Conservation (phyloP, 2,797 vertebrate species). For the Parauchenoglanis ngamensis region DNA sequence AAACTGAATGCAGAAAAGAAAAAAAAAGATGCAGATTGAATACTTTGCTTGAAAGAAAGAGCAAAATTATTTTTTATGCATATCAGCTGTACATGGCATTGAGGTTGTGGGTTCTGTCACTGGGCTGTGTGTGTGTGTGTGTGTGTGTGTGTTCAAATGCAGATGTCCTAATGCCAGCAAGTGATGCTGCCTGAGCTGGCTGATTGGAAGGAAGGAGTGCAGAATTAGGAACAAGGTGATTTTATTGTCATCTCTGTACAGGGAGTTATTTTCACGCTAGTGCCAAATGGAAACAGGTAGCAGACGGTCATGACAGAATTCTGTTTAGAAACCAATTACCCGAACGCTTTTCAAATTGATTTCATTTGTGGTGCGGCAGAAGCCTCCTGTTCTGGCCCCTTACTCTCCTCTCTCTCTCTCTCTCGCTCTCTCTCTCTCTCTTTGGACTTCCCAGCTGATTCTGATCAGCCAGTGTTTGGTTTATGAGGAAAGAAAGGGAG, state of each 20-base stretch:
- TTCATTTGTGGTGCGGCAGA: slow-evolving; percentile 65
- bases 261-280: slow-evolving; percentile 62
- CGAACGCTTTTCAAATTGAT: slow-evolving; percentile 69
- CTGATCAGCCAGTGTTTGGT: slow-evolving; percentile 58
- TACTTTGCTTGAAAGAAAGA: not conserved
- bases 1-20: too few relatives aligned
- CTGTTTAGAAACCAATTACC: slow-evolving; percentile 75
- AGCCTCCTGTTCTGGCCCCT: slow-evolving; percentile 42
- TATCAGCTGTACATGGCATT: slow-evolving; percentile 14
- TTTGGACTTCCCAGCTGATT: slow-evolving; percentile 46
- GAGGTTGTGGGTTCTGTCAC: slow-evolving; percentile 10
- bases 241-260: slow-evolving; percentile 62
- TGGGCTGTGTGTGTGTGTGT: slow-evolving; percentile 16
- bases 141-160: slow-evolving; percentile 34
- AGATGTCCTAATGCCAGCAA: slow-evolving; percentile 29
- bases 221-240: slow-evolving; percentile 68
- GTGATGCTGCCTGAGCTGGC: slow-evolving; percentile 43
- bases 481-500: slow-evolving; percentile 46
- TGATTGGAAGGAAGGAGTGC: slow-evolving; percentile 54
- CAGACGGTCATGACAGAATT: slow-evolving; percentile 68
- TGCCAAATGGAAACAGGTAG: slow-evolving; percentile 61
- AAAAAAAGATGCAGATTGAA: not conserved
- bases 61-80: not conserved
- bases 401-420: slow-evolving; percentile 39
- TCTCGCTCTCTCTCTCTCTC: slow-evolving; percentile 36